Base-by-base conservation (phyloP, 2,888 invertebrate genomes). In the Choristoneura rosaceana region DNA sequence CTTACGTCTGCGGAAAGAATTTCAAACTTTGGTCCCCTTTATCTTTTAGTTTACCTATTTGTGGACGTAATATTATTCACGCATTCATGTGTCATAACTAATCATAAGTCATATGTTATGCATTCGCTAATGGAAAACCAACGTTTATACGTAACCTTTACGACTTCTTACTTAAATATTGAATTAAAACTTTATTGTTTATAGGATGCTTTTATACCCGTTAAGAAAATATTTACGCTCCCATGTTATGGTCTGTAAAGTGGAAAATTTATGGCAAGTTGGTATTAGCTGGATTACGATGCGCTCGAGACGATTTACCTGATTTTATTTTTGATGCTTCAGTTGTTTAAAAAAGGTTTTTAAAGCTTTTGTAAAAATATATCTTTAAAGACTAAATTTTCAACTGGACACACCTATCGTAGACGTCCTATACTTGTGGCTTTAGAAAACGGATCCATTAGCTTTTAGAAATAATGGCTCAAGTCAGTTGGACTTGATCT, bases 231-330 rank as follows among this genome's bases (percentile, higher is more conserved):
- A 68, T 58, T 68, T 68, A 71, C 43, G 58, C 59, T 41, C n/a
- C 58, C 7, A 33, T 41, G 68, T 71, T 68, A 71, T 58, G 71
- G 63, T 68, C 71, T 63, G 62, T 71, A 71, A 71, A 68, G 71
- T 71, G 47, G 50, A 71, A 68, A 68, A 71, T 71, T 71, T 71
- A 71, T 68, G 68, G 71, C 68, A 14, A 59, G 58, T 25, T 62
- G 55, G 62, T 59, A 68, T 71, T 68, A 71, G 68, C 68, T 34
- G 68, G 62, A 67, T 71, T 68, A 63, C 61, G 67, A 25, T 33
- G 67, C 67, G 47, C 34, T 65, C 50, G 25, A 9, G 66, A 38
- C 41, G 60, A 43, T 62, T 71, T 47, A 71, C 34, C 55, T 43
- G 45, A 41, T 45, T 62, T 62, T 15, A n/a, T 55, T 71, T 67